These are phyloP conservation scores for Spodoptera exigua DNA, from an alignment of 2,888 invertebrate species.

Conservation along the genomic window DNA sequence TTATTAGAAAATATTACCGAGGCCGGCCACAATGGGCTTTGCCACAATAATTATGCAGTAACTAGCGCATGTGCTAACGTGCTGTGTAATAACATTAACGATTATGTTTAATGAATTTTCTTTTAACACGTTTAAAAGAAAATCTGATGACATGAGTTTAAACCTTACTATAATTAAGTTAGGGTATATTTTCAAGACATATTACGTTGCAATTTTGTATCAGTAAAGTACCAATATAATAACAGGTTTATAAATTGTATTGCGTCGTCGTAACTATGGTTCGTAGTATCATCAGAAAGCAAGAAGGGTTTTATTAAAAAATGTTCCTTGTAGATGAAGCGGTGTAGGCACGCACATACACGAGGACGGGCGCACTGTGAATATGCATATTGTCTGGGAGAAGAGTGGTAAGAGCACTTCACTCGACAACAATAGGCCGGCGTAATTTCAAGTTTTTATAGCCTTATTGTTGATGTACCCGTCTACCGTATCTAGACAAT, in stretches of 20 bases:
- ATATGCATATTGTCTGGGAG: conserved; percentile 82
- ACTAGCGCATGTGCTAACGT: conserved; percentile 33
- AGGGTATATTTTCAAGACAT: conserved; percentile 1
- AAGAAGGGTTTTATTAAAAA: conserved; percentile 52
- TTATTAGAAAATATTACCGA: conserved; percentile 53
- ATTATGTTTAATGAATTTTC: conserved; percentile 26
- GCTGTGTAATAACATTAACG: conserved; percentile 19
- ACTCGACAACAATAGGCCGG: conserved; percentile 75
- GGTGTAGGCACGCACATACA: conserved; percentile 43
- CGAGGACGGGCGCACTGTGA: conserved; percentile 62
- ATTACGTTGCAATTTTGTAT: background rate
- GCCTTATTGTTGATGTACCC: conserved; percentile 63
- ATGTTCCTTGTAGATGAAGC: conserved; percentile 47
- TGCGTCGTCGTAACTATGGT: conserved; percentile 1
- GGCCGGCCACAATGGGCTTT: conserved; percentile 43
- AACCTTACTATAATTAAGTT: too few species aligned
- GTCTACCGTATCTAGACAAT: conserved; percentile 54
- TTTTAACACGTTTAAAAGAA: conserved; percentile 19
- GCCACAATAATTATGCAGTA: conserved; percentile 49
- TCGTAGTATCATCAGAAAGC: conserved; percentile 32
- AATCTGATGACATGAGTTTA: background rate
- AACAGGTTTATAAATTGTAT: conserved; percentile 26
- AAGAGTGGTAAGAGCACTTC: conserved; percentile 71
- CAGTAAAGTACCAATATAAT: conserved; percentile 1
- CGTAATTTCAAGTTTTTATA: conserved; percentile 75